Evolutionary conservation across 2,797 vertebrate genomes (phyloP).

Genomic region (Etheostoma perlongum): DNA sequence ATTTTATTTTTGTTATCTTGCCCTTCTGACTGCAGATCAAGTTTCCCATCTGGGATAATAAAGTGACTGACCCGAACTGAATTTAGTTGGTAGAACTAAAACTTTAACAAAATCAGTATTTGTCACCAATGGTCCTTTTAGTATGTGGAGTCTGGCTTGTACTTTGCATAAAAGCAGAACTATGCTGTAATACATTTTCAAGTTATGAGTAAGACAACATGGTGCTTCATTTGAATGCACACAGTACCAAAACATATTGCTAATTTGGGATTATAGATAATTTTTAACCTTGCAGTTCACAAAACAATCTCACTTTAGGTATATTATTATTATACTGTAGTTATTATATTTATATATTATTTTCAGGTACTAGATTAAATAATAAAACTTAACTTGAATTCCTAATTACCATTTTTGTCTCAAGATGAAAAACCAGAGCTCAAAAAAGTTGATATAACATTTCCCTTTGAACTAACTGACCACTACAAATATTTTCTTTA

Average conservation of each 20-base stretch:
- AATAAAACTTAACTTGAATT: background rate
- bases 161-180: background rate
- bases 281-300: background rate
- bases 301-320: slow-evolving; percentile 1
- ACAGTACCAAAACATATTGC: background rate
- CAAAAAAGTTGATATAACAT: background rate
- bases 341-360: background rate
- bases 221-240: background rate
- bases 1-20: no score
- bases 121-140: background rate
- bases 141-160: background rate
- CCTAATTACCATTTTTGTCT: background rate
- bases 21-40: background rate
- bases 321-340: no score
- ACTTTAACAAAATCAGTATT: background rate
- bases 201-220: background rate
- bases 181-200: background rate
- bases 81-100: background rate
- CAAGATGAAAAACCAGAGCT: background rate
- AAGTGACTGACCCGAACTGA: no score
- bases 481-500: background rate
- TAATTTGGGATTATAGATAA: background rate
- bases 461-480: background rate
- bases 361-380: background rate
- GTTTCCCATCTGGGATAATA: no score